These are phyloP conservation scores for Cydia amplana DNA, from an alignment of 1,140 invertebrate species.

Conservation along the genomic window DNA sequence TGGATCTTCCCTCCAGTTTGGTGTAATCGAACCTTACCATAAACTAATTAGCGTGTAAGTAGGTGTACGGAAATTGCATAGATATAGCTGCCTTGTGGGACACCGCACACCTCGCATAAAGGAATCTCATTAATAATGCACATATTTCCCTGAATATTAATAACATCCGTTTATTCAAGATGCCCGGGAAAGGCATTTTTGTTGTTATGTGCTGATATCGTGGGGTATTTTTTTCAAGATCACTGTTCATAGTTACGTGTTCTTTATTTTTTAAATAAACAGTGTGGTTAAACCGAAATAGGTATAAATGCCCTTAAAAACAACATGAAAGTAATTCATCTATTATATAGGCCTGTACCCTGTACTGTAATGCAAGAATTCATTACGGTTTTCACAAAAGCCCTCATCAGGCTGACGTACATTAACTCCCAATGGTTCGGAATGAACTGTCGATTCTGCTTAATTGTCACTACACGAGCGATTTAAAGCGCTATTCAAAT, in stretches of 20 bases:
- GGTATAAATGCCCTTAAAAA: too few relatives aligned
- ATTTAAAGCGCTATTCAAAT: constrained; percentile 31
- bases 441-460: constrained; percentile 17
- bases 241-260: too few relatives aligned
- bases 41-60: neutral
- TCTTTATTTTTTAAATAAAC: too few relatives aligned
- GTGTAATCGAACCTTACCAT: neutral
- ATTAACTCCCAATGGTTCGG: constrained; percentile 17
- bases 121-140: constrained; percentile 7
- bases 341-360: too few relatives aligned
- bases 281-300: too few relatives aligned
- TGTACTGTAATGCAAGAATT: neutral
- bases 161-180: neutral
- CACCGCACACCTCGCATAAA: neutral
- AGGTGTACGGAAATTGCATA: neutral
- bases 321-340: too few relatives aligned
- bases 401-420: constrained; percentile 11
- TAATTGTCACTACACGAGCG: constrained; percentile 19
- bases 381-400: neutral
- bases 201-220: neutral
- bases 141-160: neutral
- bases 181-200: neutral
- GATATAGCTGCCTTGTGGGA: neutral
- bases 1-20: neutral
- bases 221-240: neutral